Conservation (phyloP, 2,888 invertebrate genomes). For the Lucinisca nassula region DNA sequence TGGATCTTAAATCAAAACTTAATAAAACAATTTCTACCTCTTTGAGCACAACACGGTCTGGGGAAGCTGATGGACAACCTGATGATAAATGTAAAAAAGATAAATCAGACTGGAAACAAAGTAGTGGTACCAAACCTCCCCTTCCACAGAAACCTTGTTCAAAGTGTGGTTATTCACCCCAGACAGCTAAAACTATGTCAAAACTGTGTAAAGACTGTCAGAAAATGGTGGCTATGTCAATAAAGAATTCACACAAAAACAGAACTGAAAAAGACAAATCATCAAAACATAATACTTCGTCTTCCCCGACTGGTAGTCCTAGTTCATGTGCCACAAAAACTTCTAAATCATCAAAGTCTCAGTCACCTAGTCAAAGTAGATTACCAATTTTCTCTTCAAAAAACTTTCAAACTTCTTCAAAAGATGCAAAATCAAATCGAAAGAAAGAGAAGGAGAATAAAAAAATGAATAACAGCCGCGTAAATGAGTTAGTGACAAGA, state of each 20-base stretch:
- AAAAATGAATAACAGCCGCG: conserved; percentile 70
- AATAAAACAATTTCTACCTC: conserved; percentile 53
- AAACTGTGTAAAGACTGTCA: conserved; percentile 72
- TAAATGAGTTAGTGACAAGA: conserved; percentile 64
- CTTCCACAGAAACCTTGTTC: conserved; percentile 79
- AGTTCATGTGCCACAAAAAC: conserved; percentile 57
- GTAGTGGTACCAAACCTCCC: conserved; percentile 75
- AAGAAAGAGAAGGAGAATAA: conserved; percentile 83
- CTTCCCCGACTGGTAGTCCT: conserved; percentile 59
- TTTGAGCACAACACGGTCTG: not conserved
- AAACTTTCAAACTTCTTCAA: conserved; percentile 72
- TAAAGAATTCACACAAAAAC: conserved; percentile 64
- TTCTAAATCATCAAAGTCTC: conserved; percentile 73
- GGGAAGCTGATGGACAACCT: conserved; percentile 67
- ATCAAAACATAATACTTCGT: conserved; percentile 57
- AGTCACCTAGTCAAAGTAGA: conserved; percentile 74
- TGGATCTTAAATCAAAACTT: conserved; percentile 39
- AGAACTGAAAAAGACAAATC: conserved; percentile 71
- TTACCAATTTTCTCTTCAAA: conserved; percentile 76
- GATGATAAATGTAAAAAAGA: conserved; percentile 61
- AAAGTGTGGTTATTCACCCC: conserved; percentile 70
- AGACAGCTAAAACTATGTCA: conserved; percentile 65
- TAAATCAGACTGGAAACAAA: conserved; percentile 49
- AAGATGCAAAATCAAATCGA: conserved; percentile 77
- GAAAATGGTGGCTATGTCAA: conserved; percentile 68